A percentile compares a stretch with the other conserved stretches of the same genome.
Evolutionary conservation across 53 echinoderm and acorn worm genomes (phyloP).

Genomic region (Pentamera pediparva): DNA sequence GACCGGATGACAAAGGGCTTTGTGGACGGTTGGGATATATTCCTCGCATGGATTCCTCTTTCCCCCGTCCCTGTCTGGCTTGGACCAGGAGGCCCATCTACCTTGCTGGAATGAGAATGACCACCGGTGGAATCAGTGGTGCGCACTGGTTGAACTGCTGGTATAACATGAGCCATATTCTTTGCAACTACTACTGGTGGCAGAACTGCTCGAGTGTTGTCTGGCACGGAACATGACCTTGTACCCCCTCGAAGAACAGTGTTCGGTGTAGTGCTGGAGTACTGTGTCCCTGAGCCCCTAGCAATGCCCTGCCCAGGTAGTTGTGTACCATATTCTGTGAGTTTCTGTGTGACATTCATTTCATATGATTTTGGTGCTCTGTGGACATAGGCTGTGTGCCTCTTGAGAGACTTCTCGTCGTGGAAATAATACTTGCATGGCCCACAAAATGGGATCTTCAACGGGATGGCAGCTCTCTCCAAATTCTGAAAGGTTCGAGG

Average conservation of each 20-base stretch:
- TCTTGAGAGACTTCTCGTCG: not conserved
- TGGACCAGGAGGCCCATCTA: too few relatives aligned
- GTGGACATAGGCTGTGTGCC: not conserved
- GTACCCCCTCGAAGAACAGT: too few relatives aligned
- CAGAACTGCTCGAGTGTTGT: too few relatives aligned
- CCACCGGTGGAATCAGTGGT: too few relatives aligned
- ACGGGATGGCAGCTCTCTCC: not conserved
- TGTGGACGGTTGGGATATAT: not conserved
- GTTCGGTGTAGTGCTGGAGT: not conserved
- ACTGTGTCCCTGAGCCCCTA: not conserved
- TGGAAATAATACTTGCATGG: conserved; percentile 5
- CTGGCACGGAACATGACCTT: too few relatives aligned
- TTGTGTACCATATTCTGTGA: not conserved
- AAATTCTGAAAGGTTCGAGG: not conserved
- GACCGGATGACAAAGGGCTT: not conserved
- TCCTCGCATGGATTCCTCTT: not conserved
- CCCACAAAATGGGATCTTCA: not conserved
- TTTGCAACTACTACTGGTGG: too few relatives aligned
- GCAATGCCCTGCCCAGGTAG: not conserved
- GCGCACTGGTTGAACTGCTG: too few relatives aligned
- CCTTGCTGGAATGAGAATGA: too few relatives aligned
- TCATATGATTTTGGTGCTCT: not conserved
- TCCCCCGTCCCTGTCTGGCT: not conserved
- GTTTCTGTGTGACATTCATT: not conserved
- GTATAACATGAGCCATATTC: too few relatives aligned